phyloP scores from a whole-genome alignment of 2,113 vertebrate genomes.

The Chitala chitala region DNA sequence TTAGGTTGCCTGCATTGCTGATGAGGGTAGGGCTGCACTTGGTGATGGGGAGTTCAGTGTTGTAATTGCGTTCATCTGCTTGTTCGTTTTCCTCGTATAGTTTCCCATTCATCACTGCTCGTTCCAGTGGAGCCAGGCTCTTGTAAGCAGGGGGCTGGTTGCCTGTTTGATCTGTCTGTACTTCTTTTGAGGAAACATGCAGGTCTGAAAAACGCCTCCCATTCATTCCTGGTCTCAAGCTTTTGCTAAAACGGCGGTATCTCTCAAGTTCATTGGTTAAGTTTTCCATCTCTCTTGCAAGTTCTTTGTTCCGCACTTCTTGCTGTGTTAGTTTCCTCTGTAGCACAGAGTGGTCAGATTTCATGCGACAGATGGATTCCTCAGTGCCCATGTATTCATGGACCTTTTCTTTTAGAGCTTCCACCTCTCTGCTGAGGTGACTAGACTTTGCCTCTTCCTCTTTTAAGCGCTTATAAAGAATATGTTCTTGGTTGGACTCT shows the following conservation, averaged over 20 bases:
- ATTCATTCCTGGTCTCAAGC: constrained; percentile 75
- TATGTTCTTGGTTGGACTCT: constrained; percentile 82
- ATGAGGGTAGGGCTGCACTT: constrained; percentile 65
- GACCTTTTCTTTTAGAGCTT: constrained; percentile 89
- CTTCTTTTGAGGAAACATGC: constrained; percentile 84
- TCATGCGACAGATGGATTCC: constrained; percentile 79
- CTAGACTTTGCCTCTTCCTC: constrained; percentile 90
- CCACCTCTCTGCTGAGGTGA: constrained; percentile 83
- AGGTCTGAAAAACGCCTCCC: constrained; percentile 87
- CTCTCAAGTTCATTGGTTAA: constrained; percentile 86
- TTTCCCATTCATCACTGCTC: constrained; percentile 77
- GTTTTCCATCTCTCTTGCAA: constrained; percentile 86
- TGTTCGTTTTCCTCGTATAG: constrained; percentile 72
- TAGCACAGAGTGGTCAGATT: constrained; percentile 76
- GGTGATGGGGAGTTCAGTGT: constrained; percentile 67
- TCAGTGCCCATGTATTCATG: constrained; percentile 88
- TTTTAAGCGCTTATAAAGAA: constrained; percentile 80
- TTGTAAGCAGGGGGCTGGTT: constrained; percentile 71
- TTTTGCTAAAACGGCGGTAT: constrained; percentile 87
- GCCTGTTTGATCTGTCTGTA: constrained; percentile 83
- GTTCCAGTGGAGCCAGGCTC: constrained; percentile 71
- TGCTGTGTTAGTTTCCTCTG: constrained; percentile 89
- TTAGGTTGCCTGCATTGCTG: constrained; percentile 74
- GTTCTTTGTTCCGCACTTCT: constrained; percentile 87
- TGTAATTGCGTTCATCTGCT: constrained; percentile 64